Evolutionary conservation across 2,113 vertebrate species (phyloP).

Genomic region (Seriola quinqueradiata): DNA sequence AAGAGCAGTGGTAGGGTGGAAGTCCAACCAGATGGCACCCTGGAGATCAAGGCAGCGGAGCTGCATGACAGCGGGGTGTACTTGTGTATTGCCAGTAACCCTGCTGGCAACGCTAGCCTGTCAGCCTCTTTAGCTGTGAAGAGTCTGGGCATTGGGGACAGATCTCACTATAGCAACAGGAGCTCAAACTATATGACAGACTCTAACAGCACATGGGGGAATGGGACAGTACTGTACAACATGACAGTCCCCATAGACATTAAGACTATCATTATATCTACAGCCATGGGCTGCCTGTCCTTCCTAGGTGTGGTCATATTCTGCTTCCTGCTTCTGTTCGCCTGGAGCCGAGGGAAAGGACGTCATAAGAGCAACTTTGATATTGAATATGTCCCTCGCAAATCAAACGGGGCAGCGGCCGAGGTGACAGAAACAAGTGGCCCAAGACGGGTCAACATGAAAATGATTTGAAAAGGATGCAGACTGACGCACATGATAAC

Average conservation of each 20-base stretch:
- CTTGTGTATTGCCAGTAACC: constrained; percentile 94
- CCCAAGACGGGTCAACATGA: constrained; percentile 98
- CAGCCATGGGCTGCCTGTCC: constrained; percentile 99
- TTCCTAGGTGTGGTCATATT: constrained; percentile 97
- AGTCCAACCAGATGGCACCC: constrained; percentile 93
- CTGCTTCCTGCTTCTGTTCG: constrained; percentile 96
- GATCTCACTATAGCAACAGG: constrained; percentile 93
- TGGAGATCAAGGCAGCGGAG: constrained; percentile 97
- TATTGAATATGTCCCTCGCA: constrained; percentile 96
- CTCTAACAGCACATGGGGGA: constrained; percentile 93
- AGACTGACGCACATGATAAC: constrained; percentile 7
- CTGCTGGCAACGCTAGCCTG: constrained; percentile 95
- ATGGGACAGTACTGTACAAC: constrained; percentile 92
- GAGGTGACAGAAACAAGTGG: constrained; percentile 89
- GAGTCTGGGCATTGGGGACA: constrained; percentile 87
- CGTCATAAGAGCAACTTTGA: constrained; percentile 98
- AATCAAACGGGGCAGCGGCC: constrained; percentile 91
- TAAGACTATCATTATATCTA: constrained; percentile 98
- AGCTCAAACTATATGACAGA: constrained; percentile 94
- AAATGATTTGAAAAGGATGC: constrained; percentile 91
- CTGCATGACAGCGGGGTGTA: constrained; percentile 97
- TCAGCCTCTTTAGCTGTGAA: constrained; percentile 94
- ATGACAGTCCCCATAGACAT: constrained; percentile 97
- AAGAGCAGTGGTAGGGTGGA: constrained; percentile 96
- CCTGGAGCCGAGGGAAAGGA: constrained; percentile 97